Conservation (phyloP, 2,888 invertebrate genomes). For the Cecidostiba fungosa region DNA sequence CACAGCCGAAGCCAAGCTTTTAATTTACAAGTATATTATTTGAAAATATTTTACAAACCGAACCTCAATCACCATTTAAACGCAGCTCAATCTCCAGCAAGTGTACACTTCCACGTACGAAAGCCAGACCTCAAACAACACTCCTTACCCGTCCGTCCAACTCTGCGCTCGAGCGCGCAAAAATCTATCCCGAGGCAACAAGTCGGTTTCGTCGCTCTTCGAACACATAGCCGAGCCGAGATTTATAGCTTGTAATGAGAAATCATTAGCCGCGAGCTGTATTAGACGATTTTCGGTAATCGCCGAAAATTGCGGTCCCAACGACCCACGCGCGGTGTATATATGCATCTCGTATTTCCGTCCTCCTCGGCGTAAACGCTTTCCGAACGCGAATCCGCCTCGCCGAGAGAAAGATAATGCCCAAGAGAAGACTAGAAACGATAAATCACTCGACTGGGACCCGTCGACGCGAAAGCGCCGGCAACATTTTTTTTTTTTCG, state of each 20-base stretch:
- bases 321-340: conserved; percentile 12
- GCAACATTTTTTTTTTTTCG: conserved; percentile 57
- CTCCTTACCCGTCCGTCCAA: not conserved
- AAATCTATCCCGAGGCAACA: conserved; percentile 68
- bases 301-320: conserved; percentile 74
- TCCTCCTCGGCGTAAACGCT: conserved; percentile 45
- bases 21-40: conserved; percentile 1
- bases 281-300: conserved; percentile 80
- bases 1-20: not conserved
- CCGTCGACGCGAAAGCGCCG: conserved; percentile 58
- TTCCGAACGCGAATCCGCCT: conserved; percentile 56
- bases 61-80: not conserved
- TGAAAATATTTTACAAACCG: conserved; percentile 11
- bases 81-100: not conserved
- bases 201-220: not conserved
- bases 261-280: conserved; percentile 79
- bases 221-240: conserved; percentile 67
- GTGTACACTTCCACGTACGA: not conserved
- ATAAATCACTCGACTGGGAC: conserved; percentile 61
- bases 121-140: not conserved
- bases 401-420: conserved; percentile 42
- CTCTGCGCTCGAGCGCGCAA: conserved; percentile 19
- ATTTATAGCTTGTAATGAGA: conserved; percentile 80
- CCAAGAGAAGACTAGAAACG: conserved; percentile 40
- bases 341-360: conserved; percentile 48